phyloP scores from a whole-genome alignment of 2,797 vertebrate genomes.

The Cichlasoma orientale region DNA sequence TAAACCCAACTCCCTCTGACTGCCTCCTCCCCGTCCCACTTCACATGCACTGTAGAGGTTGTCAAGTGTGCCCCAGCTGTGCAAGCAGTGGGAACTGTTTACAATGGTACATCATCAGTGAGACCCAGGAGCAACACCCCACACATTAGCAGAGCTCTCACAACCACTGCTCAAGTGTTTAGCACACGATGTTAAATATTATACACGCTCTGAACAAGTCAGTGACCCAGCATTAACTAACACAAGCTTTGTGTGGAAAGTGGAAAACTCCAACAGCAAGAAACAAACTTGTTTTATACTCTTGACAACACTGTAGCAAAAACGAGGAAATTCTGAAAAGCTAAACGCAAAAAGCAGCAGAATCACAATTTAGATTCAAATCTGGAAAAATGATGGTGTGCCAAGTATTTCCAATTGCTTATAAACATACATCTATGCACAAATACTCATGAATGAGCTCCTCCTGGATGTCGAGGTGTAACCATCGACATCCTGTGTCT shows the following conservation, averaged over 20 bases:
- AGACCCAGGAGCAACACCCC: conserved; percentile 38
- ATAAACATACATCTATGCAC: background rate
- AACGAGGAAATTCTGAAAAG: background rate
- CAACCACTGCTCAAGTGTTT: conserved; percentile 30
- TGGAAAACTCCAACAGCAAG: background rate
- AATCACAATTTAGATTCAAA: conserved; percentile 12
- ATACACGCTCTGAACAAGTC: conserved; percentile 29
- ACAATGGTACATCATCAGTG: conserved; percentile 39
- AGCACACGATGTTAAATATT: conserved; percentile 32
- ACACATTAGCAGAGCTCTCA: conserved; percentile 9
- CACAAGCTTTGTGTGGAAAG: conserved; percentile 6
- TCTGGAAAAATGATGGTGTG: background rate
- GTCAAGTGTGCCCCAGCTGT: conserved; percentile 62
- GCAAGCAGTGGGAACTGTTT: conserved; percentile 58
- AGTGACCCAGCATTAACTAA: conserved; percentile 2
- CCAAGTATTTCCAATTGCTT: background rate
- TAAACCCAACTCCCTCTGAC: background rate
- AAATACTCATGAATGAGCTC: background rate
- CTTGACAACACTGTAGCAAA: background rate
- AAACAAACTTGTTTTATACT: background rate
- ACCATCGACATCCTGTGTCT: conserved; percentile 57
- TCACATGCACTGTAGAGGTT: conserved; percentile 38
- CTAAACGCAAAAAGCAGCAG: background rate
- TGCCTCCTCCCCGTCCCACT: conserved; percentile 12
- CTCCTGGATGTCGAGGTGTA: conserved; percentile 4